A percentile compares a stretch with the other conserved stretches of the same genome.
phyloP scores from a whole-genome alignment of 2,888 invertebrate genomes.

The Phytoseiulus persimilis region DNA sequence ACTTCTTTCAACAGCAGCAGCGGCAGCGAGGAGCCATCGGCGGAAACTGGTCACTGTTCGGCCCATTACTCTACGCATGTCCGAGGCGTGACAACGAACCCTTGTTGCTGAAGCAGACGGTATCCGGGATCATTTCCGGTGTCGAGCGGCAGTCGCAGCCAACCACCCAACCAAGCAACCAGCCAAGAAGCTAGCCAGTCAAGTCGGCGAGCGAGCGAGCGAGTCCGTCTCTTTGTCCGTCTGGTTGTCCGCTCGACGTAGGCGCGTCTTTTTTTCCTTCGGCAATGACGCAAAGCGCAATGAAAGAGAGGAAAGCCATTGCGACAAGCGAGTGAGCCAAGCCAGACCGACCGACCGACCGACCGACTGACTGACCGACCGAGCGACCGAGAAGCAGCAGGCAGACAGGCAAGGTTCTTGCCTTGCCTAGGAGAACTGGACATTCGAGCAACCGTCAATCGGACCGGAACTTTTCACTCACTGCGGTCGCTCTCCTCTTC shows the following conservation, averaged over 20 bases:
- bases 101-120: constrained; percentile 5
- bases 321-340: not conserved
- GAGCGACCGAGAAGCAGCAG: too few relatives aligned
- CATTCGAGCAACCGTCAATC: not conserved
- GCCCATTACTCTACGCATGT: not conserved
- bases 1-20: not conserved
- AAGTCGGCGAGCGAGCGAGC: not conserved
- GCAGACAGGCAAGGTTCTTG: not conserved
- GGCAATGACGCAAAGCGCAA: not conserved
- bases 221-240: not conserved
- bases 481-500: not conserved
- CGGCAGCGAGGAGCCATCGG: not conserved
- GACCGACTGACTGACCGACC: not conserved
- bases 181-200: not conserved
- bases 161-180: not conserved
- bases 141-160: not conserved
- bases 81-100: not conserved
- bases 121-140: not conserved
- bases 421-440: not conserved
- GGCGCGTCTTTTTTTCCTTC: not conserved
- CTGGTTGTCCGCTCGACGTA: not conserved
- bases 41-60: not conserved
- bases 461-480: constrained; percentile 5
- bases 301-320: not conserved
- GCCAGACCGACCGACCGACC: not conserved